These are phyloP conservation scores for Poeciliopsis paucimaculata DNA, from an alignment of 2,797 vertebrate genomes.

Conservation along the genomic window DNA sequence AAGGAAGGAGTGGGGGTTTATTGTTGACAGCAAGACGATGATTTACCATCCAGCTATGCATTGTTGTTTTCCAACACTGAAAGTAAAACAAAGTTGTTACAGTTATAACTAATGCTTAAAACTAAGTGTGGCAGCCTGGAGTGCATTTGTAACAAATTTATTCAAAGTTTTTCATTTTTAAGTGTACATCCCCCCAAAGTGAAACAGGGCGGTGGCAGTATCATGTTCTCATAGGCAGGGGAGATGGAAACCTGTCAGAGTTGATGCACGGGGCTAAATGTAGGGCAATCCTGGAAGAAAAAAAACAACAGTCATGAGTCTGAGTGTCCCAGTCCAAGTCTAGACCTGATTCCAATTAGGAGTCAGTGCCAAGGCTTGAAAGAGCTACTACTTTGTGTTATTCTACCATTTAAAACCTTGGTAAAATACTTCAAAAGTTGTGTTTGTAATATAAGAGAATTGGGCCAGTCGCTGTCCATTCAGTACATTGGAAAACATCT, in stretches of 20 bases:
- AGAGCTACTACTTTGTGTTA: not conserved
- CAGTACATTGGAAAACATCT: not conserved
- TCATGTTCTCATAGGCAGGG: not conserved
- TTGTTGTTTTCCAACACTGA: slow-evolving; percentile 66
- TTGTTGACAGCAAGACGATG: slow-evolving; percentile 70
- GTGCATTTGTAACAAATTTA: too few relatives aligned
- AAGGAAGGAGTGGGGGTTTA: slow-evolving; percentile 44
- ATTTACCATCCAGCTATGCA: slow-evolving; percentile 72
- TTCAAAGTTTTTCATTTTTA: too few relatives aligned
- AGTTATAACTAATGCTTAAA: not conserved
- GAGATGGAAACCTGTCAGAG: not conserved
- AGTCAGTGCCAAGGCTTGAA: not conserved
- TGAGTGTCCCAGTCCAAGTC: not conserved
- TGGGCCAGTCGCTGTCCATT: not conserved
- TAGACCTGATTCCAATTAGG: not conserved
- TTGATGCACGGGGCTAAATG: not conserved
- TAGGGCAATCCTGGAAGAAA: not conserved
- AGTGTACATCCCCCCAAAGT: not conserved
- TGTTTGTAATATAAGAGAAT: not conserved
- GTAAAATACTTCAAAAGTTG: not conserved
- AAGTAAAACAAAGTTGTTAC: slow-evolving; percentile 38
- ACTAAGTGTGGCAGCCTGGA: not conserved
- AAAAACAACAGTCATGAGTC: not conserved
- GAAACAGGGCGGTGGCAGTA: not conserved
- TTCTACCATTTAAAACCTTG: not conserved